Percentiles rank a stretch among this genome's conserved stretches.
These are phyloP conservation scores for Peromyscus nudipes DNA, from an alignment of 2,797 vertebrate genomes.

Conservation along the genomic window DNA sequence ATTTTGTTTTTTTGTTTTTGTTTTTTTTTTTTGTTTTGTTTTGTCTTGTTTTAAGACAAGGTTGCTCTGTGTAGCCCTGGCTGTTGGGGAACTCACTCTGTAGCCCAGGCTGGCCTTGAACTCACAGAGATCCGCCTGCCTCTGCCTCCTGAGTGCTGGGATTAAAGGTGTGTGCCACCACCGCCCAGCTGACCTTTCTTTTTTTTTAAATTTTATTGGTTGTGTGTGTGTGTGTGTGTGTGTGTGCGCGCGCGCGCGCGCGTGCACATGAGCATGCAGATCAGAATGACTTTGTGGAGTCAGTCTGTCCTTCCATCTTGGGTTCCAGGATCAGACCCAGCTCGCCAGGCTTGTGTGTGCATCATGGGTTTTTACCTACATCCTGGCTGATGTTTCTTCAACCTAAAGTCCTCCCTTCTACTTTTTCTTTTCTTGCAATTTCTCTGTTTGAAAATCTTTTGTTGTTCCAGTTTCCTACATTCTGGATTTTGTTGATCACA, in stretches of 20 bases:
- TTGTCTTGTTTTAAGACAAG: not conserved
- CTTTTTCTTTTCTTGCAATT: slow-evolving; percentile 41
- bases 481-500: slow-evolving; percentile 12
- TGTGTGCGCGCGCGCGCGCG: not conserved
- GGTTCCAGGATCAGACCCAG: not conserved
- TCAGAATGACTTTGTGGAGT: not conserved
- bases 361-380: not conserved
- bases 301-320: not conserved
- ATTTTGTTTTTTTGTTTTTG: not conserved
- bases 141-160: not conserved
- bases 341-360: no score
- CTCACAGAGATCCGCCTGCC: not conserved
- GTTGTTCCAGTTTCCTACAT: not conserved
- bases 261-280: no score
- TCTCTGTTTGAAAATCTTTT: not conserved
- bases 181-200: not conserved
- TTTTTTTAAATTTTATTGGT: not conserved
- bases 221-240: not conserved
- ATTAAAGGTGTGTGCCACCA: not conserved
- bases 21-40: not conserved
- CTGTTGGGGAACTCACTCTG: not conserved
- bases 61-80: not conserved
- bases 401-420: not conserved
- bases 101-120: not conserved
- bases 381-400: not conserved